phyloP scores from a whole-genome alignment of 2,113 vertebrate genomes.

The Peromyscus californicus region DNA sequence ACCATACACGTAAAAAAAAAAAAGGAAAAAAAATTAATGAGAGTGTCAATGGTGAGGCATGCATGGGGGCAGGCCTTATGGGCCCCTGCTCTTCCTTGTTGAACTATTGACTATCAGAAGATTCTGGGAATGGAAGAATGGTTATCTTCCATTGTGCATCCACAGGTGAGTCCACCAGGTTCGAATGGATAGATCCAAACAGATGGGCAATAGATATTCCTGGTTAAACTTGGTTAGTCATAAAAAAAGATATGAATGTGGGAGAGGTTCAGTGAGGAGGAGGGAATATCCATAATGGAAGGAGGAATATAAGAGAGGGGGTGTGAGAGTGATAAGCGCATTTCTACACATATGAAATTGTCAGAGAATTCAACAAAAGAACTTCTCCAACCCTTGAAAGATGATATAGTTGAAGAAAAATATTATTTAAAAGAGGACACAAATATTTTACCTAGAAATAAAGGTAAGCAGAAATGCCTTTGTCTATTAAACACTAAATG shows the following conservation, averaged over 20 bases:
- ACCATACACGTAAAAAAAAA: not conserved
- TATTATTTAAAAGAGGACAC: not conserved
- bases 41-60: not conserved
- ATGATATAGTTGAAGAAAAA: not conserved
- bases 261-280: not conserved
- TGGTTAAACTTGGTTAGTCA: not conserved
- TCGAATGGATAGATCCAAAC: not conserved
- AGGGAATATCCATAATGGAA: not conserved
- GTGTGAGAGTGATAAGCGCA: not conserved
- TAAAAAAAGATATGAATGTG: not conserved
- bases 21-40: not conserved
- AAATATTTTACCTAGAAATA: not conserved
- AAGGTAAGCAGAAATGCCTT: not conserved
- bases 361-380: not conserved
- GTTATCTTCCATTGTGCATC: not conserved
- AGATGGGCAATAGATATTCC: not conserved
- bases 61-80: not conserved
- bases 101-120: not conserved
- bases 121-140: not conserved
- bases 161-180: not conserved
- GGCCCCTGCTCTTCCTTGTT: too few species aligned
- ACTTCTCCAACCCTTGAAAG: not conserved
- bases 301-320: not conserved
- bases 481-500: conserved; percentile 2
- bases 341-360: not conserved